Percentiles rank a stretch among this genome's conserved stretches.
Evolutionary conservation across 2,888 invertebrate species (phyloP).

Genomic region (Melanostoma scalare): DNA sequence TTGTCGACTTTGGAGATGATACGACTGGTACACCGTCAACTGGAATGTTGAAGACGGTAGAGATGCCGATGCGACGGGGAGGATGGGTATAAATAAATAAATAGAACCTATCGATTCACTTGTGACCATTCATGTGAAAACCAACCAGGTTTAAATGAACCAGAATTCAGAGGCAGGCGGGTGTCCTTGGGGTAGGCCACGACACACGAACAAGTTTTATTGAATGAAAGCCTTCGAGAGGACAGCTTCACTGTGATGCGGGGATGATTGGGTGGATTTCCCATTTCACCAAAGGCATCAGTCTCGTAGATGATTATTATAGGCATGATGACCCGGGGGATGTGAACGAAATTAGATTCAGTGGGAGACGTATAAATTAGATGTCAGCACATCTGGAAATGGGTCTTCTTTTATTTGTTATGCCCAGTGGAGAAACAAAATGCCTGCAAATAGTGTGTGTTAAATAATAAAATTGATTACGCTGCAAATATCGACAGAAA

Average conservation of each 20-base stretch:
- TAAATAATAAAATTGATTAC: too few species aligned
- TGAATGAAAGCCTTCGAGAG: constrained; percentile 35
- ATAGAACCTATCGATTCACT: constrained; percentile 33
- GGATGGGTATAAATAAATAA: constrained; percentile 34
- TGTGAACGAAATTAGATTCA: constrained; percentile 14
- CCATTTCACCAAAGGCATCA: constrained; percentile 32
- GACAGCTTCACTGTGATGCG: constrained; percentile 57
- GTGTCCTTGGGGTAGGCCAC: neutral
- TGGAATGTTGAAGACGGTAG: constrained; percentile 36
- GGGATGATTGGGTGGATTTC: constrained; percentile 39
- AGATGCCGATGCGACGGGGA: neutral
- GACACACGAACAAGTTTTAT: neutral
- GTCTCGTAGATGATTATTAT: constrained; percentile 45
- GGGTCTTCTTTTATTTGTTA: constrained; percentile 26
- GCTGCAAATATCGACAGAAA: too few species aligned
- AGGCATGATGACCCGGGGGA: constrained; percentile 22
- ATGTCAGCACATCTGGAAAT: constrained; percentile 56
- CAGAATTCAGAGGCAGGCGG: constrained; percentile 11
- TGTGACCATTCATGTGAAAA: constrained; percentile 53
- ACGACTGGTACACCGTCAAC: constrained; percentile 85
- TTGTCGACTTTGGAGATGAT: constrained; percentile 90
- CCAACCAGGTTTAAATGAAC: constrained; percentile 36
- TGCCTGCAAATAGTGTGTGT: too few species aligned
- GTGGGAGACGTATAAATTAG: constrained; percentile 37
- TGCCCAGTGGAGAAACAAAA: too few species aligned